Conservation (phyloP, 2,113 vertebrate genomes). For the Gallinago jamesoni region DNA sequence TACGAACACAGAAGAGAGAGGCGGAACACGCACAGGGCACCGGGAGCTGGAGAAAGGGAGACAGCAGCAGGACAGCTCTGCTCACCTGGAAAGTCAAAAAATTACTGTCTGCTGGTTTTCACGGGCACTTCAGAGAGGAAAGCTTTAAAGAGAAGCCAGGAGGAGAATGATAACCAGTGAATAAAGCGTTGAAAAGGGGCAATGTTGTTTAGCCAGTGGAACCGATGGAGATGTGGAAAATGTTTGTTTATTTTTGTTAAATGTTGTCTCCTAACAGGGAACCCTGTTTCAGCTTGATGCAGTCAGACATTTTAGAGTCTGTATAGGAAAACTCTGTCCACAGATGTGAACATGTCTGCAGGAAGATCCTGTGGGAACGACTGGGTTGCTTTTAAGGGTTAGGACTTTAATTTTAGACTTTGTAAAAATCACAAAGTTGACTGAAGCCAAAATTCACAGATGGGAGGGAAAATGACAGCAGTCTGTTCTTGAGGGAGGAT, state of each 20-base stretch:
- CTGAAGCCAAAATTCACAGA: constrained; percentile 66
- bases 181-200: not conserved
- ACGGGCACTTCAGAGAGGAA: not conserved
- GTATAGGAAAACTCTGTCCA: not conserved
- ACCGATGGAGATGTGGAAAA: not conserved
- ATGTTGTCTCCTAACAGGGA: not conserved
- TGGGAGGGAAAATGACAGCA: constrained; percentile 63
- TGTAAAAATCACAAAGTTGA: constrained; percentile 29
- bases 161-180: not conserved
- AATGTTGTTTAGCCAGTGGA: not conserved
- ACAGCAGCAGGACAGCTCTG: not conserved
- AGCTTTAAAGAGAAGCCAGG: not conserved
- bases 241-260: not conserved
- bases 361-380: not conserved
- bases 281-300: not conserved
- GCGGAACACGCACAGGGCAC: not conserved
- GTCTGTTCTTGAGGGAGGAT: constrained; percentile 72
- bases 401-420: constrained; percentile 40
- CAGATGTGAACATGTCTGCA: not conserved
- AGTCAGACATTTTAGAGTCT: not conserved
- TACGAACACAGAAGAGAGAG: not conserved
- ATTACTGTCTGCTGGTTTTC: not conserved
- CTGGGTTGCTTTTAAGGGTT: not conserved
- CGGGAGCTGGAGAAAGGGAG: not conserved
- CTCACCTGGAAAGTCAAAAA: not conserved